Conservation (phyloP, 2,888 invertebrate genomes). For the Campoletis raptor region DNA sequence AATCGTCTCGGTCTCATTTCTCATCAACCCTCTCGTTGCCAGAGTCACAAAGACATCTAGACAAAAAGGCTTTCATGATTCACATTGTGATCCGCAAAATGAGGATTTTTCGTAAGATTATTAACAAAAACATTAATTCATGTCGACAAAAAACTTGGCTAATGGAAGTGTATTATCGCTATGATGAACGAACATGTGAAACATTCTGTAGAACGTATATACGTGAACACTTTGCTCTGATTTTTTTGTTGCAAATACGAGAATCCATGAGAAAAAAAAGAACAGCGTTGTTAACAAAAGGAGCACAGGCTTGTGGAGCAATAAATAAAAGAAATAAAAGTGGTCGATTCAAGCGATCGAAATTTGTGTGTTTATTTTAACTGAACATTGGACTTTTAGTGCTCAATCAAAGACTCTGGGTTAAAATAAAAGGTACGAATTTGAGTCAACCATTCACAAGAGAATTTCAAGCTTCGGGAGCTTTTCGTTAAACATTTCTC, state of each 20-base stretch:
- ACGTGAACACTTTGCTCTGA: background rate
- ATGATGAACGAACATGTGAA: background rate
- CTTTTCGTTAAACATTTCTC: conserved; percentile 46
- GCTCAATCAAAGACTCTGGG: conserved; percentile 21
- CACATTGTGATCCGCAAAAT: background rate
- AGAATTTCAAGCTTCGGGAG: background rate
- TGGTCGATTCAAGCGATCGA: background rate
- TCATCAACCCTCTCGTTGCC: conserved; percentile 29
- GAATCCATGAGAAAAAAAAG: background rate
- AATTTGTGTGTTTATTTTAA: background rate
- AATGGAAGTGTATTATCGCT: background rate
- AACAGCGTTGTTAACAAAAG: background rate
- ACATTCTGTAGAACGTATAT: background rate
- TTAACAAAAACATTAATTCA: background rate
- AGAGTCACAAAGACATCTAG: background rate
- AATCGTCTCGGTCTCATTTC: conserved; percentile 33
- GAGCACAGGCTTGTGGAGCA: background rate
- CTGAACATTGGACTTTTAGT: background rate
- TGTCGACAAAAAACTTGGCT: background rate
- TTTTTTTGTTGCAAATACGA: background rate
- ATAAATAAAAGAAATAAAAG: background rate
- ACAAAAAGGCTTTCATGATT: conserved; percentile 27
- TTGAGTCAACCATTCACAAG: conserved; percentile 6
- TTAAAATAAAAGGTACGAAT: background rate
- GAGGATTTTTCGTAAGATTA: conserved; percentile 2